Evolutionary conservation across 2,113 vertebrate genomes (phyloP).

Genomic region (Festucalex cinctus): DNA sequence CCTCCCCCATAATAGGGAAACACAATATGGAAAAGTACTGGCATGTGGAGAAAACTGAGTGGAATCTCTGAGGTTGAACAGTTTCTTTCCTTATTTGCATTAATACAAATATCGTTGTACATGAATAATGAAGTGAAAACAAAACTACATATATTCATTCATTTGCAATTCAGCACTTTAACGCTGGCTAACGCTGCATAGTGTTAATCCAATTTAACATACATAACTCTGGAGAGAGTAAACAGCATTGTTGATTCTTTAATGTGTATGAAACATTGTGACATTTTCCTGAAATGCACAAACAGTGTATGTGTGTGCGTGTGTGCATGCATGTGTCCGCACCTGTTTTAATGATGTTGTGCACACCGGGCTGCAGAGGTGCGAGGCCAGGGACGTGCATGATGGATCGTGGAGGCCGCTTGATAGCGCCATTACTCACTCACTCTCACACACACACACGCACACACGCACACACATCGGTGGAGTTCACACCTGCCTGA

Average conservation of each 20-base stretch:
- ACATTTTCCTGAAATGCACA: no score
- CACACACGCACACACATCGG: constrained; percentile 75
- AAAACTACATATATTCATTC: not conserved
- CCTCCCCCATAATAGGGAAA: constrained; percentile 78
- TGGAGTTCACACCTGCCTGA: constrained; percentile 85
- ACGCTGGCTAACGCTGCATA: no score
- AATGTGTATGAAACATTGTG: not conserved
- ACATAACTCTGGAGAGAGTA: no score
- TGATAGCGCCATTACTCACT: constrained; percentile 98
- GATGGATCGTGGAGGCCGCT: constrained; percentile 93
- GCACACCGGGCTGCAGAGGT: constrained; percentile 65
- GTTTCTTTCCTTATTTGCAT: not conserved
- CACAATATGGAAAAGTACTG: constrained; percentile 33
- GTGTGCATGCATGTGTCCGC: constrained; percentile 6
- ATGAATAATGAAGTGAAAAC: not conserved
- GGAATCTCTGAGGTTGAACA: not conserved
- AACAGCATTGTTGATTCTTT: no score
- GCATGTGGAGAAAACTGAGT: constrained; percentile 22
- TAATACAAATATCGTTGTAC: constrained; percentile 5
- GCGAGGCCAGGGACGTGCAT: constrained; percentile 74
- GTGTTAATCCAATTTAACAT: no score
- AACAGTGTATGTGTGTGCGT: constrained; percentile 11
- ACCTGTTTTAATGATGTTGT: constrained; percentile 36
- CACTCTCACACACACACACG: constrained; percentile 81
- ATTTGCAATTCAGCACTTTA: no score